These are phyloP conservation scores for Thysanoteuthis rhombus DNA, from an alignment of 2,888 invertebrate genomes.

Conservation along the genomic window DNA sequence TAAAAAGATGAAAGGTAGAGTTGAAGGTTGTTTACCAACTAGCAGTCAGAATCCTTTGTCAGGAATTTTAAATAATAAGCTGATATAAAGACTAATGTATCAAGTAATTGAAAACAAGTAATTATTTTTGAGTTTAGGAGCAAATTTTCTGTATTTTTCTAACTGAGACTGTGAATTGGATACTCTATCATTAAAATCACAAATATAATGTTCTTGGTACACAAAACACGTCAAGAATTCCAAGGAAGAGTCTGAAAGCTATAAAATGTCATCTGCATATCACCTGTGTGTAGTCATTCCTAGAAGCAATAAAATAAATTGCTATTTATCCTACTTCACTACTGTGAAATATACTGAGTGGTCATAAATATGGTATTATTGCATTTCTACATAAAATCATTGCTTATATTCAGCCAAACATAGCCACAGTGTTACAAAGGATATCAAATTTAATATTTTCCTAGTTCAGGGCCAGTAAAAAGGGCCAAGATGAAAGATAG, in stretches of 20 bases:
- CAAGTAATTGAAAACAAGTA: background rate
- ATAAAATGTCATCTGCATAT: background rate
- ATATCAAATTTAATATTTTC: too few species aligned
- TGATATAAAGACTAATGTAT: background rate
- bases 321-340: too few species aligned
- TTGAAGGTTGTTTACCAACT: background rate
- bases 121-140: background rate
- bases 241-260: background rate
- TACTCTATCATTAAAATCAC: background rate
- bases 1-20: background rate
- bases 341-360: background rate
- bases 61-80: too few species aligned
- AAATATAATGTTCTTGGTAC: background rate
- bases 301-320: background rate
- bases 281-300: background rate
- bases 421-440: too few species aligned
- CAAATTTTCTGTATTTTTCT: too few species aligned
- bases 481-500: too few species aligned
- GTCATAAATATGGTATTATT: background rate
- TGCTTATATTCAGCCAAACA: too few species aligned
- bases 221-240: background rate
- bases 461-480: too few species aligned
- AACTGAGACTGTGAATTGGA: background rate
- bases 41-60: background rate
- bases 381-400: background rate